Evolutionary conservation across 2,888 invertebrate genomes (phyloP).

Genomic region (Dynastes tityus): DNA sequence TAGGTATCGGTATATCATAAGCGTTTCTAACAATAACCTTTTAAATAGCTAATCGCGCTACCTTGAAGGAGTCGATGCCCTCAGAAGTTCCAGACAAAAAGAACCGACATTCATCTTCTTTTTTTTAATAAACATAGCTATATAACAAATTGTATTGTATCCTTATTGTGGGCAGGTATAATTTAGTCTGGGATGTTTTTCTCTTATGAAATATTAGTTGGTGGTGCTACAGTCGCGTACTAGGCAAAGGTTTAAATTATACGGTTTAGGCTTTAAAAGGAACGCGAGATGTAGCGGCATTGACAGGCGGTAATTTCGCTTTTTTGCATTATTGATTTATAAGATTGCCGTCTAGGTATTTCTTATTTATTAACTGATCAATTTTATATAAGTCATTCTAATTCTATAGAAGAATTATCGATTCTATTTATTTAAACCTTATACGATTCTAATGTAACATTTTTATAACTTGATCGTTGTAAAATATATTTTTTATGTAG

Average conservation of each 20-base stretch:
- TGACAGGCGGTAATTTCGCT: conserved; percentile 51
- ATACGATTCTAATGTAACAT: background rate
- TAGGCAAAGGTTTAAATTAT: conserved; percentile 49
- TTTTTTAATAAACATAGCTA: conserved; percentile 29
- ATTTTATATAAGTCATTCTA: conserved; percentile 24
- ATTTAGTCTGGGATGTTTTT: conserved; percentile 38
- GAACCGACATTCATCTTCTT: conserved; percentile 36
- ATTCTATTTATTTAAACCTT: background rate
- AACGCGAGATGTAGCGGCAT: conserved; percentile 30
- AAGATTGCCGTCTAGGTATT: conserved; percentile 44
- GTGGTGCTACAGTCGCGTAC: conserved; percentile 26
- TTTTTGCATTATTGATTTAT: conserved; percentile 52
- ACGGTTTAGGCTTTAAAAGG: conserved; percentile 40
- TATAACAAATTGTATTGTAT: conserved; percentile 36
- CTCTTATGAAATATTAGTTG: conserved; percentile 42
- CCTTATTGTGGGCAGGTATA: conserved; percentile 46
- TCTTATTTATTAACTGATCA: conserved; percentile 42
- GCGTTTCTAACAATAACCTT: conserved; percentile 31
- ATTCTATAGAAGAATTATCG: conserved; percentile 23
- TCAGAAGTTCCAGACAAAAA: conserved; percentile 43
- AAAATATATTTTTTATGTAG: too few species aligned
- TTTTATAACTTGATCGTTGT: too few species aligned
- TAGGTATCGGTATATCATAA: conserved; percentile 1
- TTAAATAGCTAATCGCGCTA: conserved; percentile 40
- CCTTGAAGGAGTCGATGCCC: conserved; percentile 45